These are phyloP conservation scores for Syrphus vitripennis DNA, from an alignment of 2,888 invertebrate genomes.

Conservation along the genomic window DNA sequence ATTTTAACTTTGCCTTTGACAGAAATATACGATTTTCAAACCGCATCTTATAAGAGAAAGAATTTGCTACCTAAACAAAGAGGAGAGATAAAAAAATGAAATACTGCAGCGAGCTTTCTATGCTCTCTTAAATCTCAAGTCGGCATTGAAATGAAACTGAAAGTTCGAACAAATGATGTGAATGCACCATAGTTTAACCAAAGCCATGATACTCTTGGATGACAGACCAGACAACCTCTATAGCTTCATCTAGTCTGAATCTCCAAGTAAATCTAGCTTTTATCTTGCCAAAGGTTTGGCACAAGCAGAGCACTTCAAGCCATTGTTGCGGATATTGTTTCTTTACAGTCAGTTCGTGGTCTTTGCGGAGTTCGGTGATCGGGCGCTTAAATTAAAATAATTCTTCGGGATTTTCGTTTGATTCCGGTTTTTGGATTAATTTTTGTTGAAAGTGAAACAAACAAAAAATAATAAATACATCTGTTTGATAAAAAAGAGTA, in stretches of 20 bases:
- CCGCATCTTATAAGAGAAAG: constrained; percentile 24
- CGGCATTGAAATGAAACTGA: constrained; percentile 59
- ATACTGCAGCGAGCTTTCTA: constrained; percentile 5
- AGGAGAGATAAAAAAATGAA: not conserved
- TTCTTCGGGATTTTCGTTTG: not conserved
- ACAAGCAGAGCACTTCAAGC: constrained; percentile 13
- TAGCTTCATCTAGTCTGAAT: not conserved
- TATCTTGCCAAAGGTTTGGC: constrained; percentile 36
- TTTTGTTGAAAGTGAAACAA: not conserved
- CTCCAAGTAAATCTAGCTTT: not conserved
- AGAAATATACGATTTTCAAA: not conserved
- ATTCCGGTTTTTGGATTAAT: constrained; percentile 24
- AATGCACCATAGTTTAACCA: constrained; percentile 37
- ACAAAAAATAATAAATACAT: not conserved
- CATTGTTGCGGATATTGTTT: constrained; percentile 45
- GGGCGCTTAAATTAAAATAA: not conserved
- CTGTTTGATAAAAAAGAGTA: not conserved
- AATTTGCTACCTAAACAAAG: too few relatives aligned
- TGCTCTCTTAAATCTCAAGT: constrained; percentile 28
- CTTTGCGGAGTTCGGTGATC: constrained; percentile 41
- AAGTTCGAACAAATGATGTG: constrained; percentile 44
- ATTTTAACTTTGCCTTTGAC: not conserved
- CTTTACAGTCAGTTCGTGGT: constrained; percentile 53
- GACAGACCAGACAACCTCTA: not conserved
- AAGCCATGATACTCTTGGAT: not conserved